Conservation (phyloP, 2,113 vertebrate genomes). For the Circaetus gallicus region DNA sequence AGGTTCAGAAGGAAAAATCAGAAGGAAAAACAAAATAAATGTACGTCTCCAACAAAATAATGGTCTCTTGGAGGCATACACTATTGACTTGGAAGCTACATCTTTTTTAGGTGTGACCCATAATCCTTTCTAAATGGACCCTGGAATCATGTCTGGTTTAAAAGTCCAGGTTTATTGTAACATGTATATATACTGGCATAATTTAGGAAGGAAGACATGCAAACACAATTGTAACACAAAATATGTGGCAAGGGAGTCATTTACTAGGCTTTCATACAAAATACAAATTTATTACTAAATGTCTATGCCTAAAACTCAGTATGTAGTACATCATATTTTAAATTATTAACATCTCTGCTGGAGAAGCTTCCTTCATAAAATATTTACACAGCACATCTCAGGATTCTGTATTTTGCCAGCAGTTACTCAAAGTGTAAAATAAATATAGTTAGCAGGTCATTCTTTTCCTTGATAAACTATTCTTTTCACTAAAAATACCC, state of each 20-base stretch:
- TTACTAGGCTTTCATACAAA: constrained; percentile 60
- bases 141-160: background rate
- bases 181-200: constrained; percentile 5
- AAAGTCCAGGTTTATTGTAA: constrained; percentile 16
- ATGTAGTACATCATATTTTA: constrained; percentile 72
- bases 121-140: background rate
- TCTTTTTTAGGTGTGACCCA: background rate
- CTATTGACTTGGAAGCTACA: background rate
- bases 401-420: constrained; percentile 65
- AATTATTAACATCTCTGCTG: constrained; percentile 76
- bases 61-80: background rate
- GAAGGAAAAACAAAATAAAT: background rate
- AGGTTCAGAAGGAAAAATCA: background rate
- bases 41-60: background rate
- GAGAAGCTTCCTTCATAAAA: constrained; percentile 74
- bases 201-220: constrained; percentile 37
- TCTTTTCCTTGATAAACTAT: constrained; percentile 38
- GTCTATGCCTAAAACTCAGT: constrained; percentile 63
- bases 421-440: constrained; percentile 62
- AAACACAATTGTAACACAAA: constrained; percentile 48
- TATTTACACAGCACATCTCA: constrained; percentile 68
- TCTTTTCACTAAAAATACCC: background rate
- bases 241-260: constrained; percentile 52
- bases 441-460: constrained; percentile 61
- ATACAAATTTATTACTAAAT: constrained; percentile 69